Evolutionary conservation across 2,113 vertebrate genomes (phyloP), one percentile per base, ranked within the genome.

Genomic region (Pseudopodoces humilis): DNA sequence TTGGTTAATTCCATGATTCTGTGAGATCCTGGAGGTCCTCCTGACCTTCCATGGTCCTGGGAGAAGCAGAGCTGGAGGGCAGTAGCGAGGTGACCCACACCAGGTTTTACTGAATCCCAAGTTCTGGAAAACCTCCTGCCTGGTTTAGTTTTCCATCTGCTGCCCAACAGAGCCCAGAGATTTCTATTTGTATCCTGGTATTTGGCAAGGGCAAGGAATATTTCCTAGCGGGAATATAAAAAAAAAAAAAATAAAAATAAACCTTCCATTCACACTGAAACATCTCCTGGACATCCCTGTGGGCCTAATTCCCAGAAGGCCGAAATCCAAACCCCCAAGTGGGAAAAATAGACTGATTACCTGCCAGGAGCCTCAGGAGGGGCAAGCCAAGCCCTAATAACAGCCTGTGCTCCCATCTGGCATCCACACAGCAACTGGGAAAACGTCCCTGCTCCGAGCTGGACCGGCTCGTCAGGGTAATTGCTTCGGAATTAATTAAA

Each of bases 401-500:
- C 81, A 86, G 92, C 41, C 93, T 86, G 80, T 28, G n/a, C n/a
- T 88, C 95, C 96, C 97, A 98, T 97, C 97, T 98, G 98, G 97
- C 96, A 94, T 78, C 96, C 97, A 98, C 94, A 88, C 82, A 95
- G 74, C 41, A 93, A 88, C 92, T 93, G 84, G 95, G 94, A 96
- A 96, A 96, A 97, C 17, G 90, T 93, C 97, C 95, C 82, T 78
- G 77, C 49, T 96, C 87, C 21, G 97, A 96, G 95, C 96, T 97
- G 95, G 97, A 97, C 96, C 92, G 85, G 91, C 92, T 97, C 89
- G 46, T 97, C 97, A 95, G 91, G 96, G 83, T 95, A 98, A 98
- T 96, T 97, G 95, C 96, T 97, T 97, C 79, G 43, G 90, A 74
- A 97, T 97, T 98, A 97, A 98, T 98, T 97, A 97, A 97, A 87